A percentile compares a stretch with the other conserved stretches of the same genome.
phyloP scores from a whole-genome alignment of 2,888 invertebrate species.

The Willowsia nigromaculata region DNA sequence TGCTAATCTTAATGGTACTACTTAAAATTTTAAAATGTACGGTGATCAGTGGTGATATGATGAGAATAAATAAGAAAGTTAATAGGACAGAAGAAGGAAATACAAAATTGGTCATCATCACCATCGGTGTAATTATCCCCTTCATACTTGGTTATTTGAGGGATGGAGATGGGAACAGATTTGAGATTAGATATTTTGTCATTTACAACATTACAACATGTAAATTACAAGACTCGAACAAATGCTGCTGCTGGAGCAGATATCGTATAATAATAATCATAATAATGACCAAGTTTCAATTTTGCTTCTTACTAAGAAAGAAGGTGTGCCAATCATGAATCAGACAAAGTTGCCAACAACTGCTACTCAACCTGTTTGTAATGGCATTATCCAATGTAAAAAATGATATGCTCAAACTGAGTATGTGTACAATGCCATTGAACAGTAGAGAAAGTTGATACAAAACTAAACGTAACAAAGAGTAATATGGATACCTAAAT shows the following conservation, averaged over 20 bases:
- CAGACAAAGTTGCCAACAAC: background rate
- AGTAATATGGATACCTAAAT: no score
- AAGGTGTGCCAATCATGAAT: slow-evolving; percentile 2
- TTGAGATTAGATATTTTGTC: no score
- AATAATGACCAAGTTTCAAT: slow-evolving; percentile 18
- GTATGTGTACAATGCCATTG: no score
- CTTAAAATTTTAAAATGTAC: background rate
- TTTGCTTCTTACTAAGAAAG: background rate
- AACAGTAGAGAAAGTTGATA: no score
- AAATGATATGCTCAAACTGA: no score
- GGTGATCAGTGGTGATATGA: background rate
- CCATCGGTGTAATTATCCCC: background rate
- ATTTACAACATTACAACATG: background rate
- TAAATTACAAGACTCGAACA: background rate
- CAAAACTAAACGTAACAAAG: no score
- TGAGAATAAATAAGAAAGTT: background rate
- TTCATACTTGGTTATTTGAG: background rate
- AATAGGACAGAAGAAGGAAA: background rate
- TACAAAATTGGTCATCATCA: background rate
- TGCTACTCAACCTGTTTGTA: background rate
- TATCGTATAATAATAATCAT: background rate
- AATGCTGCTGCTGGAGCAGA: background rate
- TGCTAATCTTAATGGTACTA: slow-evolving; percentile 10
- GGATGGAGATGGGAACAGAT: background rate
- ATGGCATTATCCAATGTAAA: background rate